Conservation (phyloP, 2,797 vertebrate species). For the Anableps anableps region DNA sequence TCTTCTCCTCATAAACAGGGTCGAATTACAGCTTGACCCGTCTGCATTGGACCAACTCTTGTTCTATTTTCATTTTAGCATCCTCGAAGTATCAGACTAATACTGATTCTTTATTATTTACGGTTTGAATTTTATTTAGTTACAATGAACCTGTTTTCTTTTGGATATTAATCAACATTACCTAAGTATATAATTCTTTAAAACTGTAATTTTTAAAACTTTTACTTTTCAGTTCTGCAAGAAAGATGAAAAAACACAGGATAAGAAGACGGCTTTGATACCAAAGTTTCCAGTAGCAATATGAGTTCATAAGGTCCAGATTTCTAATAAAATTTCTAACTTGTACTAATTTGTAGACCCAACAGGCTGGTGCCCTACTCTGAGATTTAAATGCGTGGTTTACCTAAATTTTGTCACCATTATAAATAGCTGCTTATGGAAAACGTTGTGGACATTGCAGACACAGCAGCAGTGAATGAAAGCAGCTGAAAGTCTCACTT, state of each 20-base stretch:
- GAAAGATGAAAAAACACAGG: background rate
- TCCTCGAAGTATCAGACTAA: slow-evolving; percentile 1
- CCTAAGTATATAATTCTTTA: slow-evolving; percentile 10
- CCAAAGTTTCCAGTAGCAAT: background rate
- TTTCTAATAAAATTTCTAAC: background rate
- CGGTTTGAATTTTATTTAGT: slow-evolving; percentile 25
- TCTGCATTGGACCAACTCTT: slow-evolving; percentile 1
- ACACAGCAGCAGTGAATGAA: background rate
- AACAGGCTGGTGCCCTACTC: background rate
- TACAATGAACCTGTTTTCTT: slow-evolving; percentile 9
- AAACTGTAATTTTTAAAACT: background rate
- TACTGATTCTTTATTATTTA: slow-evolving; percentile 25
- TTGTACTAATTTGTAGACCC: background rate
- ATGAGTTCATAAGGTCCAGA: background rate
- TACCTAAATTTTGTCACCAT: background rate
- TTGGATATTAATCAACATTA: slow-evolving; percentile 9
- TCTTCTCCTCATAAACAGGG: slow-evolving; percentile 49
- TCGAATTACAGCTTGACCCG: slow-evolving; percentile 50
- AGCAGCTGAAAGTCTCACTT: background rate
- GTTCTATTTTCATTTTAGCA: slow-evolving; percentile 12
- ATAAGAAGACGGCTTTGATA: background rate
- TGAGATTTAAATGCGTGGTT: background rate
- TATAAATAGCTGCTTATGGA: background rate
- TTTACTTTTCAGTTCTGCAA: background rate
- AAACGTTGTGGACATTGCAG: background rate